Evolutionary conservation across 2,113 vertebrate species (phyloP).

Genomic region (Thomomys bottae): DNA sequence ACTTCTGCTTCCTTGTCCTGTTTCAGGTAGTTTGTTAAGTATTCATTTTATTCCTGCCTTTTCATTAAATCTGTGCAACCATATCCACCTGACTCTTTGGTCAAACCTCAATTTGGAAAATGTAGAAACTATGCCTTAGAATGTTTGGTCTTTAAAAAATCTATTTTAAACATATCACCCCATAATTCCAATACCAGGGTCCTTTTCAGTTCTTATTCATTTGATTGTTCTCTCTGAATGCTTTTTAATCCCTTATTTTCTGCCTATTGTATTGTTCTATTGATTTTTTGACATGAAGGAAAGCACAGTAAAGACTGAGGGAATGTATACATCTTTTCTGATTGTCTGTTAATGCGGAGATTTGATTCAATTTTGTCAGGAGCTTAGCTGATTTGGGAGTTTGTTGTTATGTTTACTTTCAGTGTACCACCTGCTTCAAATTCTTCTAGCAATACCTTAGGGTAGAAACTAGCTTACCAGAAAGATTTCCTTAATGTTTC

Average conservation of each 20-base stretch:
- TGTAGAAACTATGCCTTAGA: background rate
- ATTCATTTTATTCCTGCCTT: background rate
- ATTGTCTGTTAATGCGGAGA: background rate
- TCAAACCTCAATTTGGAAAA: background rate
- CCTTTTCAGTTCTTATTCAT: background rate
- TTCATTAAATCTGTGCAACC: background rate
- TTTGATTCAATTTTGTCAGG: background rate
- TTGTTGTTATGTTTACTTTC: background rate
- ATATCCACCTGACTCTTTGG: background rate
- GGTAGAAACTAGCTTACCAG: background rate
- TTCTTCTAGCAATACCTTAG: background rate
- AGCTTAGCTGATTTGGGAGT: background rate
- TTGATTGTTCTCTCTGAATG: background rate
- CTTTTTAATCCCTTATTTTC: background rate
- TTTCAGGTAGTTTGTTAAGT: background rate
- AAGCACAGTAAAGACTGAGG: background rate
- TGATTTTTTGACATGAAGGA: background rate
- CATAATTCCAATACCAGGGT: background rate
- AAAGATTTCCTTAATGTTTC: background rate
- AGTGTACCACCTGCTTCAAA: background rate
- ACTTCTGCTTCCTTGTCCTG: background rate
- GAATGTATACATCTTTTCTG: background rate
- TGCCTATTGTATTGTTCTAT: background rate
- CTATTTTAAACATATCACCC: background rate
- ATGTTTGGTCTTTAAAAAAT: background rate